Base-by-base conservation (phyloP, 2,113 vertebrate species). In the Platichthys stellatus region DNA sequence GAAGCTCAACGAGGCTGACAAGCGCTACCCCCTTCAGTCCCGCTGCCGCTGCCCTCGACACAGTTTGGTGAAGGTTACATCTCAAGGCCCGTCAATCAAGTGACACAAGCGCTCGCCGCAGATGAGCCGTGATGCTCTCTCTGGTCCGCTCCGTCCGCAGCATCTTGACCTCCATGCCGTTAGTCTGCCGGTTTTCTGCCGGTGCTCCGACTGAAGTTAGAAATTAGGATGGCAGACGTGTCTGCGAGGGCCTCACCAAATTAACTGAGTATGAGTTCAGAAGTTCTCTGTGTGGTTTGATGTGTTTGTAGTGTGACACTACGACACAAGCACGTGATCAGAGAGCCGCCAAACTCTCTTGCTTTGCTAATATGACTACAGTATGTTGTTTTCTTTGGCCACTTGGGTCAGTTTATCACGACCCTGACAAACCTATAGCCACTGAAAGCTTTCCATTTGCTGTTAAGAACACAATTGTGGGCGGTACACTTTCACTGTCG, bases 41-140 rank as follows among this genome's bases (percentile, higher is more conserved):
- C 17, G 26, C 84, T 54, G 65, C 75, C 56, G 59, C 81, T 78
- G 92, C 83, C 90, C 87, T 89, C 81, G 74, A 93, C 92, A 91
- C 90, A 90, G 69, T 84, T 86, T 76, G 76, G 74, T 86, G 90
- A 92, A 91, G 92, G 88, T 92, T 91, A 92, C 76, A 93, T 90
- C 84, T 87, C 81, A 74, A 80, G 72, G 79, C 82, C 89, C 82
- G 89, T 92, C 92, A 91, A 71, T 93, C 92, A 93, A 91, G 75
- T 88, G 89, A 92, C 93, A 92, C 75, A 92, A 91, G 78, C 60
- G 70, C 68, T 93, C 10, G 88, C 65, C 5, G 54, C 59, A 60
- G 84, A 89, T 79, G 88, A 92, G 88, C 80, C 17, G 60, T 92
- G 89, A 90, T 76, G 85, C 80, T 86, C 63, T 54, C 26, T 53